Evolutionary conservation across 2,113 vertebrate species (phyloP), one percentile per base, ranked within the genome.

Genomic region (Mastomys natalensis): DNA sequence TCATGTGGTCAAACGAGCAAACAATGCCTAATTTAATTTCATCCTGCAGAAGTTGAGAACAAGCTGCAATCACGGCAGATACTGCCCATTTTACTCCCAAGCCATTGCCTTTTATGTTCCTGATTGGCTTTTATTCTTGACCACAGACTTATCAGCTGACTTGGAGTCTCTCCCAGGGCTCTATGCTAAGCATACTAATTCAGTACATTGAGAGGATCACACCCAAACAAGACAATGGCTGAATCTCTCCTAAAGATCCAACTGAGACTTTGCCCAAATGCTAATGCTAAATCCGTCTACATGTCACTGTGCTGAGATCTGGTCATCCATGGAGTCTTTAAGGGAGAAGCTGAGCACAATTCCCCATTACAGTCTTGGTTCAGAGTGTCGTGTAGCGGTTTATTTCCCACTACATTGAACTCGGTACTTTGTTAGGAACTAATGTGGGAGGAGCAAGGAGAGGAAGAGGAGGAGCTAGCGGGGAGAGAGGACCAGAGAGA

Each of bases 11-110:
- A 90, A 95, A 97, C 93, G 87, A 95, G 91, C 94, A 96, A 97
- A 97, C 97, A 97, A 97, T 97, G 94, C 87, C 94, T 97, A 80
- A 97, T 95, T 95, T 98, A 97, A 97, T 98, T 96, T 97, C 93
- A 97, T 96, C 97, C 88, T 92, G 84, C 93, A 89, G 53, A 95
- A 94, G 89, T 96, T 92, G 85, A 95, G 95, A 97, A 96, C 87
- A 96, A 97, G 94, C 95, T 94, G 31, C 96, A 95, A 97, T 97
- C 97, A 97, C 1, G 0, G 93, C 77, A 73, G 73, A 91, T 74
- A 55, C 72, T 95, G 93, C 74, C 97, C 94, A 91, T 91, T 89
- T 97, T 93, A 93, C 91, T 95, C 95, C 72, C 84, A 97, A 97
- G 74, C 82, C 55, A 93, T 91, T 89, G 94, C 97, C 86, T 96